Evolutionary conservation across 2,113 vertebrate genomes (phyloP), one percentile per base, ranked within the genome.

Genomic region (Bagarius yarrelli): DNA sequence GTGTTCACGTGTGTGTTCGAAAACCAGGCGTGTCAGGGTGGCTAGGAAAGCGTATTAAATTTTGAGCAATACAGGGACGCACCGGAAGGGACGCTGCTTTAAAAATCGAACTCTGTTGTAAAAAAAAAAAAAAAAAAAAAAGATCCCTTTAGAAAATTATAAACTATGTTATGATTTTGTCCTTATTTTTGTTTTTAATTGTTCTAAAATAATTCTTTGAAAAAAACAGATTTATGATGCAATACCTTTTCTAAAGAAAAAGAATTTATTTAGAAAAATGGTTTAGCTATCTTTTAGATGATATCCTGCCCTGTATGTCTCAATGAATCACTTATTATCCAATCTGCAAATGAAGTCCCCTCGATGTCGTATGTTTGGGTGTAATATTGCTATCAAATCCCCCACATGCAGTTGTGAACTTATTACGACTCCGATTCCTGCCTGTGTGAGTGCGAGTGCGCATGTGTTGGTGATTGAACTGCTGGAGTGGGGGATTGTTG

Each of bases 171-270:
- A 6, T 34, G 27, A 32, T 32, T 87, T 88, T 81, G 66, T 80
- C 86, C 89, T 75, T 76, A 57, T 67, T 87, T 87, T 74, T 67
- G 86, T 80, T 82, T 81, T 72, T 85, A 88, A 34, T 85, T 60
- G 69, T 83, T 81, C 84, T 87, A 84, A 86, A 88, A 87, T 81
- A 25, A 73, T 57, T 60, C 47, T 86, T 73, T 60, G 81, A 84
- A 25, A 60, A n/a, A 81, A 84, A 90, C 87, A 87, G 88, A 91
- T 92, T 92, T 89, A 78, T 91, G 91, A 93, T 94, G 93, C 92
- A 94, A 94, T 93, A 94, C 85, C 88, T 89, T 88, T 83, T 71
- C 71, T 74, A 60, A 81, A 80, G 79, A 8, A 32, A 78, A 66
- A 36, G 60, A 50, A n/a, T 52, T 64, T 18, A 32, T 64, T 78